Evolutionary conservation across 2,888 invertebrate genomes (phyloP), one percentile per base, ranked within the genome.

Genomic region (Bombylius major): DNA sequence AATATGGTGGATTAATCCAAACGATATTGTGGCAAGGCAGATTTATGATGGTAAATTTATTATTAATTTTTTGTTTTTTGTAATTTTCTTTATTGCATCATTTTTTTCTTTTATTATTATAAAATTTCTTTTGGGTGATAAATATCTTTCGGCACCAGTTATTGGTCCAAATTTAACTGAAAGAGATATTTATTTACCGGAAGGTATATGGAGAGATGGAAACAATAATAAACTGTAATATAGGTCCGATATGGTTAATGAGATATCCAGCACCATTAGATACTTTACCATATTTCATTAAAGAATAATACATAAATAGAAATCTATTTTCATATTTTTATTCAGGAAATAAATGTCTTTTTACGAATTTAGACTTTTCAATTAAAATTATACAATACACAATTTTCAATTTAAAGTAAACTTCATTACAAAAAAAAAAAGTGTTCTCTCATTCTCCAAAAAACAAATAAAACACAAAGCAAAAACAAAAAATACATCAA

Each of bases 1-100:
- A 0, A 77, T 92, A 45, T 93, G 92, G 92, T 92, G 90, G 90
- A 67, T 85, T 0, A 86, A 82, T 63, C 89, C 90, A 0, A 69
- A 67, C 0, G 85, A 90, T 65, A 65, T 69, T 33, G 76, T 76
- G 23, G 84, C 89, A 0, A 74, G 78, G n/a, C 65, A 68, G 53
- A 77, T 79, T 56, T 77, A 77, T 70, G 82, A 83, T 63, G 78
- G 83, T 83, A 70, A 34, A 34, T 6, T 6, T 6, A 34, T 34
- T 34, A 5, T 34, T 7, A 6, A 6, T 34, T 34, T 34, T n/a
- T n/a, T n/a, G n/a, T n/a, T n/a, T n/a, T n/a, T n/a, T n/a, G n/a
- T n/a, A n/a, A n/a, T n/a, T n/a, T n/a, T n/a, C n/a, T n/a, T n/a
- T n/a, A n/a, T n/a, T n/a, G n/a, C n/a, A 9, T 6, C 11, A 8